These are phyloP conservation scores for Blennius ocellaris DNA, from an alignment of 2,113 vertebrate genomes.

Conservation along the genomic window DNA sequence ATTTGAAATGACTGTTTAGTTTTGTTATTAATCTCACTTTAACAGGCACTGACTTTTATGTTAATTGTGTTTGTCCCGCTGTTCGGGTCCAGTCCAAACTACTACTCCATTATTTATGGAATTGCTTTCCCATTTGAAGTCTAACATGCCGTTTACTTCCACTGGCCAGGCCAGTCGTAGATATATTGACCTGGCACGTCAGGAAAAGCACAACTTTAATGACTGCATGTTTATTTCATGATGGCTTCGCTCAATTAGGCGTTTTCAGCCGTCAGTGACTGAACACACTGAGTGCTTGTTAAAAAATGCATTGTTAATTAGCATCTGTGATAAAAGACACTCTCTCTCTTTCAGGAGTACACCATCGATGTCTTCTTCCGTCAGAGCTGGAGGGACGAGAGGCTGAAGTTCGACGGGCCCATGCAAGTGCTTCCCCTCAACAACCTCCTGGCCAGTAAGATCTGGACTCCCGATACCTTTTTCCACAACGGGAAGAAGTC, in stretches of 20 bases:
- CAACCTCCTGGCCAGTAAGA: constrained; percentile 87
- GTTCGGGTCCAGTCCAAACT: too few relatives aligned
- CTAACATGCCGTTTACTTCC: background rate
- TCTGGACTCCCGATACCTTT: constrained; percentile 89
- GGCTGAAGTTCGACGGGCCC: constrained; percentile 86
- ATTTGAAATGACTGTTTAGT: too few relatives aligned
- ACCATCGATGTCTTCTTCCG: constrained; percentile 88
- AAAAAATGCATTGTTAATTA: too few relatives aligned
- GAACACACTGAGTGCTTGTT: background rate
- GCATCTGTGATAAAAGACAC: background rate
- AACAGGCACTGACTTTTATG: too few relatives aligned
- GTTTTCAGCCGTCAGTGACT: background rate
- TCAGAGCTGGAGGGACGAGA: constrained; percentile 87
- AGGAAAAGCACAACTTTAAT: background rate
- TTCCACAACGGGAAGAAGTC: constrained; percentile 89
- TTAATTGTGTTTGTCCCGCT: too few relatives aligned
- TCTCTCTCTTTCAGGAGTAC: constrained; percentile 79
- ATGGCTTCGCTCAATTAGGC: background rate
- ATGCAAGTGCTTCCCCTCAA: constrained; percentile 87
- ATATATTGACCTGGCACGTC: background rate
- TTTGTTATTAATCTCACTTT: too few relatives aligned
- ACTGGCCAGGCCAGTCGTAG: background rate
- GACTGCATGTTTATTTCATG: background rate
- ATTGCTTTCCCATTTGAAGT: background rate
- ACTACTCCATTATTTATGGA: background rate